Evolutionary conservation across 2,113 vertebrate species (phyloP).

Genomic region (Tachysurus fulvidraco): DNA sequence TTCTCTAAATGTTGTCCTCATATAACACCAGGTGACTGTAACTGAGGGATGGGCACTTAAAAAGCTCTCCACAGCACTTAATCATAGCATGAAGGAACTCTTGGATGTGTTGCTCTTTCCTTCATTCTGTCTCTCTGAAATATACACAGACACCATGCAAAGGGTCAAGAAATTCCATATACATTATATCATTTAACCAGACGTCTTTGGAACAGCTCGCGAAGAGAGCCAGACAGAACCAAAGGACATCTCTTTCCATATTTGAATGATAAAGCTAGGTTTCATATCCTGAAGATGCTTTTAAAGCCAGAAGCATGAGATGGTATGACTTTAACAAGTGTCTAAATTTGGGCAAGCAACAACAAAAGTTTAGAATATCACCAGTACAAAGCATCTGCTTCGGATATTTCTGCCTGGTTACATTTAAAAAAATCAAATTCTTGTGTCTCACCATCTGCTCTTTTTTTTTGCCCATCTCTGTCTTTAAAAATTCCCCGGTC

Average conservation of each 20-base stretch:
- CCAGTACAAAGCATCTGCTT: constrained; percentile 19
- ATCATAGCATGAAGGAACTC: constrained; percentile 27
- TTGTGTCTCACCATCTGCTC: constrained; percentile 10
- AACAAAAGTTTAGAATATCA: constrained; percentile 9
- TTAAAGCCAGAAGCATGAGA: not conserved
- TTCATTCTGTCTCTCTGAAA: constrained; percentile 13
- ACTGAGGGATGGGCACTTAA: constrained; percentile 26
- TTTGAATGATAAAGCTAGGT: constrained; percentile 14
- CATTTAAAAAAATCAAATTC: not conserved
- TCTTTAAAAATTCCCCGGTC: constrained; percentile 6
- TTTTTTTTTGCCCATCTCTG: constrained; percentile 1
- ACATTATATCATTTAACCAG: constrained; percentile 20
- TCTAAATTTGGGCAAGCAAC: constrained; percentile 9
- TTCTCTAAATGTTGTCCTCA: constrained; percentile 31
- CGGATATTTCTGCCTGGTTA: constrained; percentile 17
- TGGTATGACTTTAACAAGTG: constrained; percentile 1
- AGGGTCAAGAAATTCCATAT: constrained; percentile 34
- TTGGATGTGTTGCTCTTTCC: constrained; percentile 1
- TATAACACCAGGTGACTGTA: constrained; percentile 44
- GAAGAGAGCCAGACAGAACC: constrained; percentile 1
- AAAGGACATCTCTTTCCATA: not conserved
- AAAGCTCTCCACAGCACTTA: constrained; percentile 23
- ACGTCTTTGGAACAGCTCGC: not conserved
- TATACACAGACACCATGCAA: constrained; percentile 1
- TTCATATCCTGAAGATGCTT: not conserved